Evolutionary conservation across 2,797 vertebrate genomes (phyloP).

Genomic region (Pangasius sanitwongsei): DNA sequence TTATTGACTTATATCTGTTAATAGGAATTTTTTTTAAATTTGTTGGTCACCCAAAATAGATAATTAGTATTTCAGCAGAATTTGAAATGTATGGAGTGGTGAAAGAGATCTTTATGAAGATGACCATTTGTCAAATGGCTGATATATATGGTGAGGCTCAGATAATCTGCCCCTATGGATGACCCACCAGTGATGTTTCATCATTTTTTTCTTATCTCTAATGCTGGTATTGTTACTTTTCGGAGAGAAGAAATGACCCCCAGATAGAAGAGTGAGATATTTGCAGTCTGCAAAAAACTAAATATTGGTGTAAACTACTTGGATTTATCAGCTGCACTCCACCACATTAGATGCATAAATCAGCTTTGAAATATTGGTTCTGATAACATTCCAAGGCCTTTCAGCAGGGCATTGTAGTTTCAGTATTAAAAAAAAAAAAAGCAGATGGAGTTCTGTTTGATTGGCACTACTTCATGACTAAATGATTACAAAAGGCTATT

Average conservation of each 20-base stretch:
- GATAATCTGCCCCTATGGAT: neutral
- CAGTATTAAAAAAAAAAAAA: slow-evolving; percentile 56
- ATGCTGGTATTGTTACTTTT: neutral
- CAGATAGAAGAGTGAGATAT: neutral
- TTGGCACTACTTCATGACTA: slow-evolving; percentile 75
- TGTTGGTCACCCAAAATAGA: neutral
- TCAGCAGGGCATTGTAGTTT: slow-evolving; percentile 66
- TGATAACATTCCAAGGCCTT: slow-evolving; percentile 67
- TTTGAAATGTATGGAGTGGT: neutral
- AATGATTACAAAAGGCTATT: slow-evolving; percentile 77
- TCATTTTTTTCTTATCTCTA: neutral
- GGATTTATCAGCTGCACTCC: slow-evolving; percentile 54
- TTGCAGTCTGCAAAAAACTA: slow-evolving; percentile 24
- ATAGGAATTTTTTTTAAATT: neutral
- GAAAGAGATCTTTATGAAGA: neutral
- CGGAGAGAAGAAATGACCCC: neutral
- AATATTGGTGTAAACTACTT: slow-evolving; percentile 48
- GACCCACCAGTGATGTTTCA: neutral
- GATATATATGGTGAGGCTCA: neutral
- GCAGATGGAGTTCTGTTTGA: slow-evolving; percentile 74
- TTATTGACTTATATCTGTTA: neutral
- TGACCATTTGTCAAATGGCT: neutral
- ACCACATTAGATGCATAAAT: slow-evolving; percentile 71
- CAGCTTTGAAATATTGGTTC: slow-evolving; percentile 70
- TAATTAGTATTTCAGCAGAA: neutral